Base-by-base conservation (phyloP, 2,113 vertebrate species). In the Herpetotheres cachinnans region DNA sequence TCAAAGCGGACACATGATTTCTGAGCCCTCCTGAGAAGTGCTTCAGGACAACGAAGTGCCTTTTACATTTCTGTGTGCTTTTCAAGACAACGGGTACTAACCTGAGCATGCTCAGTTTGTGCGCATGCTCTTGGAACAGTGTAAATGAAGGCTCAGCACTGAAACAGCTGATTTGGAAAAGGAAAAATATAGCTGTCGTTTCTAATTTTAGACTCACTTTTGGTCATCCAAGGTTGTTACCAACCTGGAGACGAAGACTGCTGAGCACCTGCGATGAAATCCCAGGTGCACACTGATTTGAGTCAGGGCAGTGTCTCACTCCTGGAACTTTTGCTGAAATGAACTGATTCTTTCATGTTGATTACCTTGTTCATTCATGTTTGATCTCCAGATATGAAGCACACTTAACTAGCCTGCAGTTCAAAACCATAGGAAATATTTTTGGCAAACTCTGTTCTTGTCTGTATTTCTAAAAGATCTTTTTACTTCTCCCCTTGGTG, bases 311-410 rank as follows among this genome's bases (percentile, higher is more conserved):
- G 36, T 5, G 17, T 40, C 82, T 90, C 38, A 74, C 2, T 38
- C 72, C 50, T 26, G 40, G 52, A 76, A 71, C 6, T 77, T 86
- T 7, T 77, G 56, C 40, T 3, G 5, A 58, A 52, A 47, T 87
- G n/a, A 95, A 69, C 83, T 66, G 44, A 71, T 87, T 77, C 81
- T 76, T 97, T 95, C 81, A 69, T 24, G 46, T 22, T 76, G 66
- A 87, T 89, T 67, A 52, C 26, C 14, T 89, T 22, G 21, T 82
- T 89, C 34, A 1, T 17, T 89, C 9, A 0, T 27, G 56, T 69
- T 73, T 80, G 44, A 76, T 82, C 42, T 82, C 38, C 61, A 85
- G 72, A 76, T 49, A 20, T 30, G 52, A 91, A 91, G 32, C 22
- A 77, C 59, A 15, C 40, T 82, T 46, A 49, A 44, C 56, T 6